phyloP scores from a whole-genome alignment of 2,888 invertebrate species.

The Lasiommata megera region DNA sequence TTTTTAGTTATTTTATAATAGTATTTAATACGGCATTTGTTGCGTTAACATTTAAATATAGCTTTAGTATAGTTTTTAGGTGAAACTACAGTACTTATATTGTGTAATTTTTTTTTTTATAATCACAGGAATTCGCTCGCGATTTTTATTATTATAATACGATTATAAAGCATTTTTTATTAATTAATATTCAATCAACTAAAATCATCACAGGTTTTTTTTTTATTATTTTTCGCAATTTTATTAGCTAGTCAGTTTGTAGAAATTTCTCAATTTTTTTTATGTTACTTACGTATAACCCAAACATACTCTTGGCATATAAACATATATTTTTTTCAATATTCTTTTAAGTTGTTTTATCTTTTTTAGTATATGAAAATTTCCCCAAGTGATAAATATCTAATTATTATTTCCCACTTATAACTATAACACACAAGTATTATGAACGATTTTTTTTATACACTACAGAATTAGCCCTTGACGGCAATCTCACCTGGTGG shows the following conservation, averaged over 20 bases:
- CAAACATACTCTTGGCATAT: too few species aligned
- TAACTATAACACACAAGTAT: too few species aligned
- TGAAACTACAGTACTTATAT: conserved; percentile 39
- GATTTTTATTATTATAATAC: neutral
- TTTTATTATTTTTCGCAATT: neutral
- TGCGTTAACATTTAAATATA: conserved; percentile 30
- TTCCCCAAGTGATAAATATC: too few species aligned
- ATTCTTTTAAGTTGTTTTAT: too few species aligned
- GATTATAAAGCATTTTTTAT: neutral
- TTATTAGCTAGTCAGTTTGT: neutral
- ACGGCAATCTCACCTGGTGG: too few species aligned
- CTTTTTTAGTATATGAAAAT: too few species aligned
- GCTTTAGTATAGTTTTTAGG: conserved; percentile 23
- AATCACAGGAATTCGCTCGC: conserved; percentile 32
- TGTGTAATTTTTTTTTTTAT: conserved; percentile 33
- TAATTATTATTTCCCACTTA: too few species aligned
- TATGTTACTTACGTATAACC: neutral
- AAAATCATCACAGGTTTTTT: conserved; percentile 1
- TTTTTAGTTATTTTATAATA: conserved; percentile 27
- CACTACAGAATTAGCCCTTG: too few species aligned
- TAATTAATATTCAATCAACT: neutral
- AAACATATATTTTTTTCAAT: too few species aligned
- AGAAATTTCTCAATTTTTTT: neutral
- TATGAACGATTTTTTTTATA: too few species aligned
- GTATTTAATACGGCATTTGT: conserved; percentile 46